phyloP scores from a whole-genome alignment of 2,888 invertebrate genomes.

The Rhagonycha fulva region DNA sequence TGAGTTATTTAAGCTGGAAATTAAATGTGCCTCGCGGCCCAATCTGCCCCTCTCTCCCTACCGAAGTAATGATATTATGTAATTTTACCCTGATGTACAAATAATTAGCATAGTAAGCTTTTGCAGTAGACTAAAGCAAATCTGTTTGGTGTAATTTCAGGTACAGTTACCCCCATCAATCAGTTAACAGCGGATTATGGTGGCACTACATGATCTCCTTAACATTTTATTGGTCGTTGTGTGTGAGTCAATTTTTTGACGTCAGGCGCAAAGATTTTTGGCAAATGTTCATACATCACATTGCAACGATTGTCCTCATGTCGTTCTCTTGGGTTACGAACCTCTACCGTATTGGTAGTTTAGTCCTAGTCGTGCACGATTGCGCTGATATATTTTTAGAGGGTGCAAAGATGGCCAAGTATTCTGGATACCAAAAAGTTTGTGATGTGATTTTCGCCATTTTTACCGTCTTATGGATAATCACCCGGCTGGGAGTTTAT shows the following conservation, averaged over 20 bases:
- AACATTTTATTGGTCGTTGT: conserved; percentile 94
- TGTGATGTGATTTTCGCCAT: conserved; percentile 88
- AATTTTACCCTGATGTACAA: too few relatives aligned
- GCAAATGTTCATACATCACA: conserved; percentile 98
- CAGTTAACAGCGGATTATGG: conserved; percentile 82
- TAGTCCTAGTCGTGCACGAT: conserved; percentile 87
- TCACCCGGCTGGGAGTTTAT: conserved; percentile 85
- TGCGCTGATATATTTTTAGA: conserved; percentile 89
- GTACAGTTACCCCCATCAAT: conserved; percentile 65
- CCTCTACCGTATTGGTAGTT: conserved; percentile 86
- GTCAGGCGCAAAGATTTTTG: conserved; percentile 93
- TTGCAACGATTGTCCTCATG: conserved; percentile 89
- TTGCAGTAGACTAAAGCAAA: too few relatives aligned
- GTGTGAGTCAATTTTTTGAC: conserved; percentile 92
- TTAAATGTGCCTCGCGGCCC: too few relatives aligned
- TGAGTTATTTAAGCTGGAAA: too few relatives aligned
- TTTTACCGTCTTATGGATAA: conserved; percentile 90
- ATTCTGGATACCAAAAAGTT: conserved; percentile 84
- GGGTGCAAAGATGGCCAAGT: conserved; percentile 93
- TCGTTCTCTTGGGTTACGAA: conserved; percentile 95
- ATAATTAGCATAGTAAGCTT: too few relatives aligned
- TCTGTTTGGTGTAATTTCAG: conserved; percentile 47
- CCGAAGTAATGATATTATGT: too few relatives aligned
- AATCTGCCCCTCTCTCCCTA: too few relatives aligned
- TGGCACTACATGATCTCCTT: conserved; percentile 97